phyloP scores from a whole-genome alignment of 2,888 invertebrate genomes.

The Capitulum mitella region DNA sequence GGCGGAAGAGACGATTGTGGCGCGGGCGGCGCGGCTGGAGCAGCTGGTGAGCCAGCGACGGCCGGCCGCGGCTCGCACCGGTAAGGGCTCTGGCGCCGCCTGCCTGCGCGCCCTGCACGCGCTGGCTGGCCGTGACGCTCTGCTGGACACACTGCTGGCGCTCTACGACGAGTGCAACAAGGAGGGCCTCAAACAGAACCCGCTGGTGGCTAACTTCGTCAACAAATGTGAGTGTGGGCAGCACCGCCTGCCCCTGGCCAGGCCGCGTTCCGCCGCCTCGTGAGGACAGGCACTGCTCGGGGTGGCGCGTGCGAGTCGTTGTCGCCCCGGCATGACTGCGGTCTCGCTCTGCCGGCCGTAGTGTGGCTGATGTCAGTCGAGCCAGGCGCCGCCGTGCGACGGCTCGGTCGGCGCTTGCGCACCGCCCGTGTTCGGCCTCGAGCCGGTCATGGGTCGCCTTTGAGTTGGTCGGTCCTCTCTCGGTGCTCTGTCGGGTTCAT shows the following conservation, averaged over 20 bases:
- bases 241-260: too few species aligned
- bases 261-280: too few species aligned
- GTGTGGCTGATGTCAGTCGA: not conserved
- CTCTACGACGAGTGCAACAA: constrained; percentile 36
- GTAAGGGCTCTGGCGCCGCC: not conserved
- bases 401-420: too few species aligned
- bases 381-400: too few species aligned
- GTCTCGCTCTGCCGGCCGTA: not conserved
- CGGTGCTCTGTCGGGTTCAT: too few species aligned
- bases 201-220: constrained; percentile 30
- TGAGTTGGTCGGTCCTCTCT: too few species aligned
- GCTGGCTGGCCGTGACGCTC: constrained; percentile 33
- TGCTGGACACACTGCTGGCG: constrained; percentile 34
- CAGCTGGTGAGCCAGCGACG: not conserved
- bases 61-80: not conserved
- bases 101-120: not conserved
- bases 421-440: too few species aligned
- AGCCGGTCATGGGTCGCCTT: too few species aligned
- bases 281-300: too few species aligned
- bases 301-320: not conserved
- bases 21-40: not conserved
- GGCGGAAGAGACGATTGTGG: not conserved
- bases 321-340: not conserved
- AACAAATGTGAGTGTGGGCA: constrained; percentile 32
- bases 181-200: constrained; percentile 33